Evolutionary conservation across 92 coral and sea anemone species (phyloP), one percentile per base, ranked within the genome.

Genomic region (Nematostella vectensis): DNA sequence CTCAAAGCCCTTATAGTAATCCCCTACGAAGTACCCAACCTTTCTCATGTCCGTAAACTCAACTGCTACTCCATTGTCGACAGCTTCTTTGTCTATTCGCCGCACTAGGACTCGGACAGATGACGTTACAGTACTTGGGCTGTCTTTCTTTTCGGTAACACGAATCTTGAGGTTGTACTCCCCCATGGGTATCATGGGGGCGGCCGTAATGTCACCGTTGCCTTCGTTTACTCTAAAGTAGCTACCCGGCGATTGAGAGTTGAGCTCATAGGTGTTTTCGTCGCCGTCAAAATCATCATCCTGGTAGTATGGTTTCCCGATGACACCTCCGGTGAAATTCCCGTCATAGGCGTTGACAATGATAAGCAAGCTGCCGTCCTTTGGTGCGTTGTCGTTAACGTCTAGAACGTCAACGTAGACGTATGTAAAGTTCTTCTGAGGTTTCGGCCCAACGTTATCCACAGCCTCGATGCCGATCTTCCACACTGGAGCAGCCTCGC

Each of bases 261-360:
- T 29, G 58, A 87, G 61, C 26, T 50, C 30, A 57, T 82, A 87
- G 43, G 69, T 77, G 54, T 78, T 83, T 2, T n/a, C 39, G 47
- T 87, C 91, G 1, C 81, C 96, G n/a, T 67, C 71, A 27, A 64
- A 85, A 62, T 88, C 96, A 11, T 47, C 52, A 42, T 88, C 96
- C 49, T 31, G 23, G 61, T 84, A 83, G 31, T 89, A 89, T 1
- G 94, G 76, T 55, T 68, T 81, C 0, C 91, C 99, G 18, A 93
- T 74, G 4, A 70, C 52, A 12, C 99, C 99, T 1, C 96, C 93
- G 3, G 64, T 66, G 71, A 93, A 93, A 13, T 39, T 59, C 10
- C 82, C 95, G 43, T 78, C 61, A 30, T 76, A 76, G 6, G 94
- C 87, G 51, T 81, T 85, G 27, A 89, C 81, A 19, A 89, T 74